Evolutionary conservation across 2,888 invertebrate species (phyloP).

Genomic region (Drosophila quasianomalipes): DNA sequence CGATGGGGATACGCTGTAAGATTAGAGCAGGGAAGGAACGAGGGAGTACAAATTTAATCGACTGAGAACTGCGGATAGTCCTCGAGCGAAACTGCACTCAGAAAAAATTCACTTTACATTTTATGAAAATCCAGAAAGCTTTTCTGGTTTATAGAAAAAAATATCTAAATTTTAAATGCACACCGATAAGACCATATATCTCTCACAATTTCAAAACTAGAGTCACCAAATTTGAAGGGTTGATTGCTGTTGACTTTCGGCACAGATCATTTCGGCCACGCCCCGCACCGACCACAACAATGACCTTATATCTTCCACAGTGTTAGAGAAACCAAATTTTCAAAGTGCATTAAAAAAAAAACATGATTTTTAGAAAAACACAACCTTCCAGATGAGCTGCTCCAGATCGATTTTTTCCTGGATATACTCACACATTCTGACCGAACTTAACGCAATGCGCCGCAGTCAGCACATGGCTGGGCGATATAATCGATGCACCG

Average conservation of each 20-base stretch:
- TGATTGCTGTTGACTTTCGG: background rate
- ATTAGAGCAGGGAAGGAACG: background rate
- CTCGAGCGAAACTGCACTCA: background rate
- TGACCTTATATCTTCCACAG: background rate
- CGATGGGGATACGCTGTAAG: constrained; percentile 54
- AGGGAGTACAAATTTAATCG: background rate
- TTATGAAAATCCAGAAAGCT: background rate
- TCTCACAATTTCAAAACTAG: background rate
- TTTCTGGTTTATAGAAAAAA: background rate
- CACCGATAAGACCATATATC: background rate
- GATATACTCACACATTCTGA: constrained; percentile 54
- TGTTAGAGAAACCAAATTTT: background rate
- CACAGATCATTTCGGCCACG: background rate
- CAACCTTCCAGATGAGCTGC: background rate
- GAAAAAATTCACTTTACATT: background rate
- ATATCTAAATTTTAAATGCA: background rate
- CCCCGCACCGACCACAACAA: background rate
- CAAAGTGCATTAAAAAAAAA: background rate
- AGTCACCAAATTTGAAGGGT: background rate
- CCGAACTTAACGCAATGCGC: constrained; percentile 82
- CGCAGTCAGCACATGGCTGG: constrained; percentile 77
- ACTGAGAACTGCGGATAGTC: background rate
- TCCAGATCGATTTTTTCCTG: background rate
- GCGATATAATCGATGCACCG: constrained; percentile 80
- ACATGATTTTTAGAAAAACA: background rate